Evolutionary conservation across 2,888 invertebrate genomes (phyloP), one percentile per base, ranked within the genome.

Genomic region (Sympetrum striolatum): DNA sequence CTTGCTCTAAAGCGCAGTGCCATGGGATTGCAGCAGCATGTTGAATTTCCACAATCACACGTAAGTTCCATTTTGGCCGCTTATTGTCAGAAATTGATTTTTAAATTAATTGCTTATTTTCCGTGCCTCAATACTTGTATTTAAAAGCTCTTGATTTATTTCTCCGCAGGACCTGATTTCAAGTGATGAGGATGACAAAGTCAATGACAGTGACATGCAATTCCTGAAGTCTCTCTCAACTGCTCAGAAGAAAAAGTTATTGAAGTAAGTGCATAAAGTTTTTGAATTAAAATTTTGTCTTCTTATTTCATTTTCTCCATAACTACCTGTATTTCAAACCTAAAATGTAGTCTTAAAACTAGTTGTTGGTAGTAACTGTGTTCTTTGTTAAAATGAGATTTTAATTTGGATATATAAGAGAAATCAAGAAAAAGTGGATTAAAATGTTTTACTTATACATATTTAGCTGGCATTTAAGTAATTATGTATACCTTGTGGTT

Each of bases 201-300:
- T 92, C 91, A 95, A 96, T n/a, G 97, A 97, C 94, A 95, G 96
- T 35, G 96, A 97, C 91, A 93, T 94, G 48, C 93, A 94, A 91
- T 97, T 98, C 92, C 94, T 99, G 10, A 98, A 97, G 93, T 96
- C 97, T 0, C 94, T 99, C 25, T 96, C 97, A 8, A 97, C 96
- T 91, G 97, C 98, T 92, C 98, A 99, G 93, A 99, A 99, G 94
- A 96, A 98, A 92, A 98, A 98, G 93, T 94, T 99, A 31, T 94
- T 99, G n/a, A 98, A 96, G 97, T 97, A 95, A 94, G 94, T 93
- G 35, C 15, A 25, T 1, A 15, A 48, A 25, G 5, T 35, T n/a
- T 14, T 0, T 15, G 6, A 53, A 31, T 48, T 86, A 0, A 4
- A 86, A 25, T 48, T 6, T 2, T 53, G 2, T 53, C 4, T 14